These are phyloP conservation scores for Phataginus tetradactyla DNA, from an alignment of 2,797 vertebrate genomes.

Conservation along the genomic window DNA sequence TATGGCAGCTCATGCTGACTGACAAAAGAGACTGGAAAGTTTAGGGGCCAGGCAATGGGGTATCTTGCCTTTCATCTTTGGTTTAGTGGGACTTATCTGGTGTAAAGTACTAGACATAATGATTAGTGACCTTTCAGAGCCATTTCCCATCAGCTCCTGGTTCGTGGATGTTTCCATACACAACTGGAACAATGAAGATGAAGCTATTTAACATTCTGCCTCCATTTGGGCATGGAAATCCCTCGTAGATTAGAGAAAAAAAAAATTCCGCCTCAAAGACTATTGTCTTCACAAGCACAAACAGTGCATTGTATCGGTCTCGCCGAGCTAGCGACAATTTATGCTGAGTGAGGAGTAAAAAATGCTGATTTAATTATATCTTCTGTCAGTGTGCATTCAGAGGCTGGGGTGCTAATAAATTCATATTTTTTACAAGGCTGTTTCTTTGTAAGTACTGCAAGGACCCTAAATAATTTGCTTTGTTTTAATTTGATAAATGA, in stretches of 20 bases:
- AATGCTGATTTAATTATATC: conserved; percentile 65
- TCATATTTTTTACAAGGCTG: conserved; percentile 30
- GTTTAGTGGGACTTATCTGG: neutral
- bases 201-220: neutral
- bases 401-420: conserved; percentile 11
- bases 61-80: rapidly evolving
- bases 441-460: conserved; percentile 33
- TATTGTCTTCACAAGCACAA: neutral
- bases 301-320: neutral
- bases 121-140: neutral
- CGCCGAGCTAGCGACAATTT: conserved; percentile 25
- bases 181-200: rapidly evolving
- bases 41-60: too few relatives aligned
- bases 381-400: conserved; percentile 15
- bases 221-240: neutral
- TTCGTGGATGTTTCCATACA: neutral
- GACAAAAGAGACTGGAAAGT: rapidly evolving
- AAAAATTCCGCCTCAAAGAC: neutral
- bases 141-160: neutral
- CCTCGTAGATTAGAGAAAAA: neutral
- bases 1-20: rapidly evolving
- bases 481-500: conserved; percentile 64
- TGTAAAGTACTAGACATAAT: neutral
- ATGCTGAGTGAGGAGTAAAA: conserved; percentile 62
- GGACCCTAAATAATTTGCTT: conserved; percentile 39